A percentile compares a stretch with the other conserved stretches of the same genome.
Conservation (phyloP, 2,113 vertebrate genomes). For the Nannospalax galili region DNA sequence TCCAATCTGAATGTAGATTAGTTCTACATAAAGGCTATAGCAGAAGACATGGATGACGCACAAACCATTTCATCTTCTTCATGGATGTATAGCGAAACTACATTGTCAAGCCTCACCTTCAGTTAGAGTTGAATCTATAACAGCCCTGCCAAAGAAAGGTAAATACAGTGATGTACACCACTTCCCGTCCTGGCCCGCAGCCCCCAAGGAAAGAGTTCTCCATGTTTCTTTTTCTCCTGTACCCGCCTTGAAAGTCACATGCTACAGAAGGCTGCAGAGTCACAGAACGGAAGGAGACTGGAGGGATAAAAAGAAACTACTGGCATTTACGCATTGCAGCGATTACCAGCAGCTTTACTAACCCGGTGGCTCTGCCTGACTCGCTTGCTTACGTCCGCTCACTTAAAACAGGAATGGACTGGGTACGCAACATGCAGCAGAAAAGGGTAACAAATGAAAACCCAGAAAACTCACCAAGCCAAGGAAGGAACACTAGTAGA, state of each 20-base stretch:
- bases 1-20: background rate
- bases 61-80: background rate
- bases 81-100: background rate
- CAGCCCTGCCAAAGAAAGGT: background rate
- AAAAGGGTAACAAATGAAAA: background rate
- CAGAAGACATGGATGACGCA: background rate
- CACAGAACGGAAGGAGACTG: background rate
- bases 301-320: background rate
- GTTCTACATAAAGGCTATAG: background rate
- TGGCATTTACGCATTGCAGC: background rate
- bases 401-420: background rate
- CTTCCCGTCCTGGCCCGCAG: background rate
- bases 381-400: background rate
- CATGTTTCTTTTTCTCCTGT: background rate
- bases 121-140: background rate
- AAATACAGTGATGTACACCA: accelerated
- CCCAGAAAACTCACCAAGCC: background rate
- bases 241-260: background rate
- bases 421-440: background rate
- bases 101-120: background rate
- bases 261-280: background rate
- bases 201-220: background rate
- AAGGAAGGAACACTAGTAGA: background rate
- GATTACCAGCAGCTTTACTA: background rate
- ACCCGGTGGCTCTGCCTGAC: background rate